These are phyloP conservation scores for Priocnemis perturbator DNA, from an alignment of 2,888 invertebrate species.

Conservation along the genomic window DNA sequence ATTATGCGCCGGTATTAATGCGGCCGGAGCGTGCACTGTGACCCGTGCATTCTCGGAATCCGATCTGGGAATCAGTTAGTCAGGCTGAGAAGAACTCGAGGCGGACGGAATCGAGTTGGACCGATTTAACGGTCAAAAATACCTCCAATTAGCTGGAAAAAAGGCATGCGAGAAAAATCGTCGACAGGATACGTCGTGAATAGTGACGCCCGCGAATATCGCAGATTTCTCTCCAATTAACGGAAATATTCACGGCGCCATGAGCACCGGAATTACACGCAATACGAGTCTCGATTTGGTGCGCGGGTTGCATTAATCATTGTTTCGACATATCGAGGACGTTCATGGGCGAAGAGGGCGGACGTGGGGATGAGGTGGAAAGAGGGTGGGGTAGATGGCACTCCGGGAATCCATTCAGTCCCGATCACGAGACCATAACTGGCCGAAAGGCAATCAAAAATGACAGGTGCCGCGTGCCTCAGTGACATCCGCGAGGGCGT, in stretches of 20 bases:
- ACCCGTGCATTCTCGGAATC: background rate
- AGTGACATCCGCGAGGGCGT: background rate
- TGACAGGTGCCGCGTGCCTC: conserved; percentile 27
- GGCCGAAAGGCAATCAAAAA: conserved; percentile 29
- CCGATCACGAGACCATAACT: conserved; percentile 21
- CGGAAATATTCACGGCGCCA: conserved; percentile 15
- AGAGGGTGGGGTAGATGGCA: background rate
- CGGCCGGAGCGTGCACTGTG: background rate
- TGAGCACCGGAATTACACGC: conserved; percentile 26
- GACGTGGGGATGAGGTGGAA: too few species aligned
- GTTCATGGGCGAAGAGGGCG: too few species aligned
- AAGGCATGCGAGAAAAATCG: too few species aligned
- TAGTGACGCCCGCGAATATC: background rate
- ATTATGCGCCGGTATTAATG: background rate
- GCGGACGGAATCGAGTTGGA: too few species aligned
- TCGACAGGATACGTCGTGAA: background rate
- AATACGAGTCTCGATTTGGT: conserved; percentile 22
- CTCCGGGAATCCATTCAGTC: conserved; percentile 18
- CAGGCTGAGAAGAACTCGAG: too few species aligned
- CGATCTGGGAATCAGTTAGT: too few species aligned
- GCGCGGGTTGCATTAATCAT: conserved; percentile 32
- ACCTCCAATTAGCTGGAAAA: too few species aligned
- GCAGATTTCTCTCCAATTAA: conserved; percentile 4
- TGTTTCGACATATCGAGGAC: conserved; percentile 3
- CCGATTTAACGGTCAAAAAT: too few species aligned